Base-by-base conservation (phyloP, 2,113 vertebrate genomes). In the Stictonetta naevosa region DNA sequence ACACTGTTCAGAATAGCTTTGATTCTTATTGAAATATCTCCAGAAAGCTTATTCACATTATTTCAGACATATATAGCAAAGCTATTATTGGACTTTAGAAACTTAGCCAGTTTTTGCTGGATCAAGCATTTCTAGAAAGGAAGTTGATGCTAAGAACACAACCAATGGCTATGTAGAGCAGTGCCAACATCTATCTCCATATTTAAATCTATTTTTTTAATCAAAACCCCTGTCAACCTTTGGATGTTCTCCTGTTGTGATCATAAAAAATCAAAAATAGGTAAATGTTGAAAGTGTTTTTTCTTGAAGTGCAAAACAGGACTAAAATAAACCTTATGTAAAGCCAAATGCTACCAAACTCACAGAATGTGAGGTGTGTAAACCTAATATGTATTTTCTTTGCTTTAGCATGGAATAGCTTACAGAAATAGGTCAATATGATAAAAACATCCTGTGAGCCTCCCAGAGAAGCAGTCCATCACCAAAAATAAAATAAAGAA, bases 381-480 rank as follows among this genome's bases (percentile, higher is more conserved):
- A 87, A 18, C 7, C 55, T 42, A 42, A 13, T 17, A 9, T 28
- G 6, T 15, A 16, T 36, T 85, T 58, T 62, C n/a, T 63, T 71
- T 17, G 2, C 26, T 88, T 91, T 87, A 38, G 13, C 31, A 67
- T 6, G 56, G 31, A 78, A 83, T 58, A 5, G 29, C 28, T 66
- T 82, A 53, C 18, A 72, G 63, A 93, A 90, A 68, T 53, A 83
- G 22, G 40, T 75, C 46, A 82, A 42, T n/a, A 90, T 42, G 42
- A 63, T 31, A 92, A 69, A 97, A 94, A 93, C 6, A 18, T 82
- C 28, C 60, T 79, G 20, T 71, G 42, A 71, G 34, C n/a, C 69
- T 89, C 50, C 10, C 36, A 93, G 71, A 92, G 74, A 95, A 96
- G 73, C 33, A 86, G 90, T 63, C 26, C 38, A 60, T 63, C 92